Conservation (phyloP, 2,888 invertebrate genomes). For the Syrista parreyssii region DNA sequence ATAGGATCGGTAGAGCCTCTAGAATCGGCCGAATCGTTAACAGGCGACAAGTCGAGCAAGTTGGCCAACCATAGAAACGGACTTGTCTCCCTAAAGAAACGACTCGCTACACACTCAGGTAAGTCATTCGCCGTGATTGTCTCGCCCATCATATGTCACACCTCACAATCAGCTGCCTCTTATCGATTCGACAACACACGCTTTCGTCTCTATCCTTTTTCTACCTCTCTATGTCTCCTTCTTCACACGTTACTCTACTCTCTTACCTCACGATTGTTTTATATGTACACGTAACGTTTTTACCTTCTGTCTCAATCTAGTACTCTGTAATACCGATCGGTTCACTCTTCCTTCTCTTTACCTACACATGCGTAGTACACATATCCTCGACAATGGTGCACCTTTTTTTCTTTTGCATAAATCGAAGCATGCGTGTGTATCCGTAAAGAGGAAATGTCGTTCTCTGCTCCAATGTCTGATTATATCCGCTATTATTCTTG, state of each 20-base stretch:
- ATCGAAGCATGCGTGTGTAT: too few relatives aligned
- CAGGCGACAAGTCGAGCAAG: neutral
- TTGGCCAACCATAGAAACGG: constrained; percentile 35
- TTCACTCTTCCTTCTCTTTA: too few relatives aligned
- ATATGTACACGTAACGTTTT: constrained; percentile 7
- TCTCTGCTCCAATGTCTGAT: too few relatives aligned
- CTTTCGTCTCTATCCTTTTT: neutral
- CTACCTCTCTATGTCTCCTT: constrained; percentile 13
- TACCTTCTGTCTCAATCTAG: too few relatives aligned
- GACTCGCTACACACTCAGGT: constrained; percentile 19
- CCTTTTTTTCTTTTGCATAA: too few relatives aligned
- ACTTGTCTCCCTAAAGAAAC: constrained; percentile 25
- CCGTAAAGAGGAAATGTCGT: too few relatives aligned
- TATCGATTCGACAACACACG: constrained; percentile 18
- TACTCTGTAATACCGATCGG: too few relatives aligned
- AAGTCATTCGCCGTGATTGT: constrained; percentile 13
- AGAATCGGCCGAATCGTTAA: neutral
- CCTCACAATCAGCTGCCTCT: constrained; percentile 22
- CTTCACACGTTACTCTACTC: constrained; percentile 2
- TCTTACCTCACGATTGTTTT: neutral
- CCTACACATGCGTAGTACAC: too few relatives aligned
- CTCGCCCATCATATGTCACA: constrained; percentile 16
- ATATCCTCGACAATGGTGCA: too few relatives aligned
- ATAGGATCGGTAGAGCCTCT: neutral
- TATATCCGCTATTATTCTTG: too few relatives aligned